Conservation (phyloP, 1,140 invertebrate species). For the Drosophila parabipectinata region DNA sequence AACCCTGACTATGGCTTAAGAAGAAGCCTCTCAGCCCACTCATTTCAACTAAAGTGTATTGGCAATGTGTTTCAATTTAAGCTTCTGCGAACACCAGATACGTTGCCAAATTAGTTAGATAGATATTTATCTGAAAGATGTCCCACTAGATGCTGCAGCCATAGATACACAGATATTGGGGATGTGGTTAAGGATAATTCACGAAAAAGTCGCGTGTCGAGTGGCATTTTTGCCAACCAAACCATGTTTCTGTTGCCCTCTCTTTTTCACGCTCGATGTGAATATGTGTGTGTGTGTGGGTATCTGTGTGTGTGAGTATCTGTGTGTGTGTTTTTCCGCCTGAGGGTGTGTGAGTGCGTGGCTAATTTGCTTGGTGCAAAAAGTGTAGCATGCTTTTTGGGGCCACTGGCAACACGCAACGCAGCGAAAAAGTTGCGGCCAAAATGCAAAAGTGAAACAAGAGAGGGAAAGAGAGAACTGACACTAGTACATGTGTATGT, state of each 20-base stretch:
- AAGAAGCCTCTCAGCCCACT: too few species aligned
- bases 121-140: conserved; percentile 24
- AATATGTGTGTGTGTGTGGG: neutral
- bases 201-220: conserved; percentile 34
- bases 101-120: neutral
- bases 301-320: neutral
- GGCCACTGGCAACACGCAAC: conserved; percentile 54
- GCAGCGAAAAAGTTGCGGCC: conserved; percentile 44
- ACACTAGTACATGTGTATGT: neutral
- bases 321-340: neutral
- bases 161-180: neutral
- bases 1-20: too few species aligned
- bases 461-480: neutral
- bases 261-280: conserved; percentile 11
- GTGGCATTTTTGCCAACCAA: neutral
- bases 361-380: conserved; percentile 53
- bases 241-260: neutral
- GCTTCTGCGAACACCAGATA: neutral
- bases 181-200: conserved; percentile 22
- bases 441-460: conserved; percentile 49
- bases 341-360: conserved; percentile 35
- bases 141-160: conserved; percentile 10
- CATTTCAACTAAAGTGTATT: too few species aligned
- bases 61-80: neutral
- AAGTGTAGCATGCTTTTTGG: conserved; percentile 56